Evolutionary conservation across 2,888 invertebrate genomes (phyloP).

Genomic region (Taphrorychus bicolor): DNA sequence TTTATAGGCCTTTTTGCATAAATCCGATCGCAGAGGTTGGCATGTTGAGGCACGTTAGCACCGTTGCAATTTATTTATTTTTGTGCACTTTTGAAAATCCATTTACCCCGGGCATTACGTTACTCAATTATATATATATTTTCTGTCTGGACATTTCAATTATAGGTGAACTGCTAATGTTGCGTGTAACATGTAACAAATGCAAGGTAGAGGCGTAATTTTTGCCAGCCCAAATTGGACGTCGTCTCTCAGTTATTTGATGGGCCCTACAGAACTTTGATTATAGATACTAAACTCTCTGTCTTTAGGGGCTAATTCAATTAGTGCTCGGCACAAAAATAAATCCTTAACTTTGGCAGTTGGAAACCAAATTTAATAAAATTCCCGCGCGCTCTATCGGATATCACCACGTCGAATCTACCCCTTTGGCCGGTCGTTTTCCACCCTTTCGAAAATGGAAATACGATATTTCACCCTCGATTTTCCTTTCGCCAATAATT

Average conservation of each 20-base stretch:
- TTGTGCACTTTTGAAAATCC: neutral
- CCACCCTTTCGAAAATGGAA: slow-evolving; percentile 47
- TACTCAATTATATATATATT: slow-evolving; percentile 28
- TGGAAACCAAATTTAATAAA: slow-evolving; percentile 41
- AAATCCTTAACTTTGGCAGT: slow-evolving; percentile 34
- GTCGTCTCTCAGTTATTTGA: neutral
- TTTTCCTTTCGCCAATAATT: slow-evolving; percentile 51
- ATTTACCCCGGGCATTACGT: neutral
- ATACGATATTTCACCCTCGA: slow-evolving; percentile 52
- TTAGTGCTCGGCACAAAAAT: slow-evolving; percentile 16
- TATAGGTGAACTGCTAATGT: slow-evolving; percentile 15
- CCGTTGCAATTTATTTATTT: neutral
- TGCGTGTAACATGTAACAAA: slow-evolving; percentile 27
- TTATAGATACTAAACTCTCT: neutral
- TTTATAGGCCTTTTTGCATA: slow-evolving; percentile 24
- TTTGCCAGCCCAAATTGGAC: neutral
- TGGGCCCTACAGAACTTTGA: neutral
- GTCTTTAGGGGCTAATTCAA: no score
- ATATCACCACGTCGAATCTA: slow-evolving; percentile 43
- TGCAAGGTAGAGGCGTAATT: slow-evolving; percentile 17
- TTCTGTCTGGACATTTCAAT: slow-evolving; percentile 29
- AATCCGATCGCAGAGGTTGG: slow-evolving; percentile 20
- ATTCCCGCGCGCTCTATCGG: slow-evolving; percentile 28
- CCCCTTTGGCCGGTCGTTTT: slow-evolving; percentile 48
- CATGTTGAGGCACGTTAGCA: neutral